Conservation (phyloP, 2,113 vertebrate species). For the Bufo bufo region DNA sequence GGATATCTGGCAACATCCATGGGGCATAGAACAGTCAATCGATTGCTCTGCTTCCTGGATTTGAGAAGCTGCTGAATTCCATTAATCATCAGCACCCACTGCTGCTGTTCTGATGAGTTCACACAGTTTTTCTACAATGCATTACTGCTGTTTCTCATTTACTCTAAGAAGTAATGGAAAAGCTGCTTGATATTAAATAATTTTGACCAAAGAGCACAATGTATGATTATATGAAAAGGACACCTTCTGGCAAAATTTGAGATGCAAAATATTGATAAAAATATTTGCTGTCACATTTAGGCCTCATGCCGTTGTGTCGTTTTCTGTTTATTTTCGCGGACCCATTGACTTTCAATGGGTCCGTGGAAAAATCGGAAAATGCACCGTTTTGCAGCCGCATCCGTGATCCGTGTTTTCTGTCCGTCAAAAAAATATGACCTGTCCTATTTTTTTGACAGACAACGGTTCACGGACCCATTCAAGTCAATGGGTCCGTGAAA, state of each 20-base stretch:
- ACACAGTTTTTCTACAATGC: neutral
- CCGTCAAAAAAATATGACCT: no score
- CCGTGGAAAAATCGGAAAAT: no score
- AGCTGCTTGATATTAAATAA: conserved; percentile 4
- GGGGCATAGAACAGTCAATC: neutral
- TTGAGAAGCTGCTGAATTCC: neutral
- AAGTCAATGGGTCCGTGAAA: no score
- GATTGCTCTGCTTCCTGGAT: neutral
- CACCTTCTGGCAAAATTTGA: neutral
- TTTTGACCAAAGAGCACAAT: neutral
- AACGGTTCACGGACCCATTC: no score
- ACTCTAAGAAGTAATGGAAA: neutral
- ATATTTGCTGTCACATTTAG: neutral
- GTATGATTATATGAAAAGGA: neutral
- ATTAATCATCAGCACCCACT: neutral
- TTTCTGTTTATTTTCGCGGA: no score
- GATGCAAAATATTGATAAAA: neutral
- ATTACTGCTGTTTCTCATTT: conserved; percentile 3
- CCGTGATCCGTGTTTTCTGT: no score
- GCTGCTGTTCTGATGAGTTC: neutral
- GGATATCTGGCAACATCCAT: neutral
- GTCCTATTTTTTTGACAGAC: no score
- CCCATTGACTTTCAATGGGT: no score
- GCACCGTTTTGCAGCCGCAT: no score
- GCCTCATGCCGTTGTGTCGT: no score